Evolutionary conservation across 1,140 invertebrate genomes (phyloP).

Genomic region (Calliphora vicina): DNA sequence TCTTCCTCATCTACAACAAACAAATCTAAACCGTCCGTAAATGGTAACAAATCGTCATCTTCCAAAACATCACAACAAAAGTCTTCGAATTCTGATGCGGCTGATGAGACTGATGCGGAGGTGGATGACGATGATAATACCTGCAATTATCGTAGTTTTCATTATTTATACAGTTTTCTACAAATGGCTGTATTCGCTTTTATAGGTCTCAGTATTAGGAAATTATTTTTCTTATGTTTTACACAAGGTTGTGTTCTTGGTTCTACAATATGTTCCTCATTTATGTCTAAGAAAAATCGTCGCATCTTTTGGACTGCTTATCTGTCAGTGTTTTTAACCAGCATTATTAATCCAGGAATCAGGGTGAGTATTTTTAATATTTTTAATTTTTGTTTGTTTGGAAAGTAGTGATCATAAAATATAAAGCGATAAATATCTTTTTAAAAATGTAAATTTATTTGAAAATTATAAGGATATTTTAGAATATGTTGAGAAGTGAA

Average conservation of each 20-base stretch:
- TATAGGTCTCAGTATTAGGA: conserved; percentile 54
- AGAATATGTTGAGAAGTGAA: no score
- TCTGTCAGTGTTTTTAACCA: conserved; percentile 55
- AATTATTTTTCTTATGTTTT: conserved; percentile 60
- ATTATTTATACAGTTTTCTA: conserved; percentile 58
- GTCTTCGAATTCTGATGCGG: conserved; percentile 1
- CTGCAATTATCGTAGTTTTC: conserved; percentile 41
- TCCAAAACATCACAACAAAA: conserved; percentile 3
- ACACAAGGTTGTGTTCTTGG: conserved; percentile 61
- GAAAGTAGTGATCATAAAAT: no score
- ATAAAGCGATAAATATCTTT: no score
- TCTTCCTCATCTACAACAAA: background rate
- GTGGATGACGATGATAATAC: conserved; percentile 15
- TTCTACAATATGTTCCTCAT: conserved; percentile 57
- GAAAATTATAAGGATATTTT: no score
- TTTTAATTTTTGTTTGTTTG: no score
- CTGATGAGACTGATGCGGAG: background rate
- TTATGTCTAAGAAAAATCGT: conserved; percentile 57
- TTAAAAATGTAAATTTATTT: no score
- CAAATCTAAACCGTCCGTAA: conserved; percentile 17
- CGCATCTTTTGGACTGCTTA: conserved; percentile 61
- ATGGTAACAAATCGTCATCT: conserved; percentile 16
- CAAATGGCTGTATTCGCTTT: conserved; percentile 56
- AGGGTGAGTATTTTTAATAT: conserved; percentile 43
- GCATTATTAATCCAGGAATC: conserved; percentile 59